Evolutionary conservation across 2,888 invertebrate genomes (phyloP).

Genomic region (Mythimna pallens): DNA sequence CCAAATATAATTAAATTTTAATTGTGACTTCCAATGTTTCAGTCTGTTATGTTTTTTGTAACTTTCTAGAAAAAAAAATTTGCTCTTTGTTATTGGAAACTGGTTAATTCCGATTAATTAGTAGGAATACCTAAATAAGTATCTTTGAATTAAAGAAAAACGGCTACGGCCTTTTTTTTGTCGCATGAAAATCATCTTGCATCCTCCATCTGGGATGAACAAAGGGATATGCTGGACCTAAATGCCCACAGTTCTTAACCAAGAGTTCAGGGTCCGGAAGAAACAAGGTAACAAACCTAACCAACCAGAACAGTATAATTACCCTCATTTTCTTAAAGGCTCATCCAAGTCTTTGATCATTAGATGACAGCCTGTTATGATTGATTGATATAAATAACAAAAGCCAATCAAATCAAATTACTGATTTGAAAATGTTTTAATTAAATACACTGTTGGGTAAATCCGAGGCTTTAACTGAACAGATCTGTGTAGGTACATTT

Average conservation of each 20-base stretch:
- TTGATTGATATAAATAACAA: conserved; percentile 9
- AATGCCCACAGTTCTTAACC: not conserved
- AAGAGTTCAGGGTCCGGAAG: not conserved
- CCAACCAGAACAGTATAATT: too few species aligned
- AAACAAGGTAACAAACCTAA: not conserved
- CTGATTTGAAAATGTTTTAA: conserved; percentile 3
- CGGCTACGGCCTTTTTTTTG: too few species aligned
- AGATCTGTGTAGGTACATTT: not conserved
- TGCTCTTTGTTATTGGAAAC: not conserved
- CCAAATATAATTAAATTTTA: conserved; percentile 33
- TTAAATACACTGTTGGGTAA: not conserved
- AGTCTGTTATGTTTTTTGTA: not conserved
- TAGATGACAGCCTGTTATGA: conserved; percentile 2
- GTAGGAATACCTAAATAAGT: not conserved
- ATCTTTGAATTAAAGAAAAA: not conserved
- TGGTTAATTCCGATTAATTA: not conserved
- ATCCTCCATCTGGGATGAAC: too few species aligned
- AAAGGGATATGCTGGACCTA: not conserved
- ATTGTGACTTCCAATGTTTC: conserved; percentile 8
- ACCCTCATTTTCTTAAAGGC: not conserved
- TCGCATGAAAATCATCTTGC: too few species aligned
- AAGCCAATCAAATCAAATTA: not conserved
- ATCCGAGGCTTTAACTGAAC: not conserved
- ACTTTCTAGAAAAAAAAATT: not conserved
- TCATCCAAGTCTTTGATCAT: conserved; percentile 8